Conservation (phyloP, 1,140 invertebrate genomes). For the Nephila pilipes region DNA sequence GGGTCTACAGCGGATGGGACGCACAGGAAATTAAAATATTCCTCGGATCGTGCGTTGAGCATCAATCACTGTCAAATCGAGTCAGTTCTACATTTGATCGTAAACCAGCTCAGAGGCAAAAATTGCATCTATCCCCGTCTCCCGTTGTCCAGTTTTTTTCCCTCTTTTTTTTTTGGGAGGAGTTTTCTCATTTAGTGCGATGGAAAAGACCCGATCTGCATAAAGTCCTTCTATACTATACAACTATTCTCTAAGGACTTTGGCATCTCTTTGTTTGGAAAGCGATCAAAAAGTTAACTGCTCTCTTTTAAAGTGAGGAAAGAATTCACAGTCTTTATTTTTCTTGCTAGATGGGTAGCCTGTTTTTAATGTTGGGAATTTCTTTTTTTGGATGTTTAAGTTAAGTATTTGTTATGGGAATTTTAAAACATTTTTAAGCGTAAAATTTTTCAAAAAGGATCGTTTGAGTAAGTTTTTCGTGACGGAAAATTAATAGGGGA, state of each 20-base stretch:
- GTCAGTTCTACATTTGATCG: constrained; percentile 67
- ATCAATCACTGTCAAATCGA: constrained; percentile 75
- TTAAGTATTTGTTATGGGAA: too few relatives aligned
- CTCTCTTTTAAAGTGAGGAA: not conserved
- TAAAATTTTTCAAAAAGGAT: too few relatives aligned
- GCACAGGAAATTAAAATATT: constrained; percentile 76
- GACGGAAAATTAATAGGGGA: too few relatives aligned
- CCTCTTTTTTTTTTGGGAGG: not conserved
- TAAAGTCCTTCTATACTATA: constrained; percentile 22
- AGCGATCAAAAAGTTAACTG: not conserved
- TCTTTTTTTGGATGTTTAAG: not conserved
- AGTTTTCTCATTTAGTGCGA: constrained; percentile 61
- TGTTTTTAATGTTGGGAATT: not conserved
- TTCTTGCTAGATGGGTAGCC: not conserved
- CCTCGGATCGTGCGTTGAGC: constrained; percentile 58
- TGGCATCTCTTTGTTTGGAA: constrained; percentile 30
- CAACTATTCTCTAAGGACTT: constrained; percentile 23
- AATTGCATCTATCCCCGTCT: constrained; percentile 45
- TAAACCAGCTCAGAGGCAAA: constrained; percentile 49
- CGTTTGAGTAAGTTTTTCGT: too few relatives aligned
- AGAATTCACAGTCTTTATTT: not conserved
- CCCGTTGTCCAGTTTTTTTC: not conserved
- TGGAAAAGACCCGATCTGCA: constrained; percentile 26
- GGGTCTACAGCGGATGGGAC: constrained; percentile 33
- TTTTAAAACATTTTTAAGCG: too few relatives aligned